These are phyloP conservation scores for Megaceryle maxima DNA, from an alignment of 2,113 vertebrate species.

Conservation along the genomic window DNA sequence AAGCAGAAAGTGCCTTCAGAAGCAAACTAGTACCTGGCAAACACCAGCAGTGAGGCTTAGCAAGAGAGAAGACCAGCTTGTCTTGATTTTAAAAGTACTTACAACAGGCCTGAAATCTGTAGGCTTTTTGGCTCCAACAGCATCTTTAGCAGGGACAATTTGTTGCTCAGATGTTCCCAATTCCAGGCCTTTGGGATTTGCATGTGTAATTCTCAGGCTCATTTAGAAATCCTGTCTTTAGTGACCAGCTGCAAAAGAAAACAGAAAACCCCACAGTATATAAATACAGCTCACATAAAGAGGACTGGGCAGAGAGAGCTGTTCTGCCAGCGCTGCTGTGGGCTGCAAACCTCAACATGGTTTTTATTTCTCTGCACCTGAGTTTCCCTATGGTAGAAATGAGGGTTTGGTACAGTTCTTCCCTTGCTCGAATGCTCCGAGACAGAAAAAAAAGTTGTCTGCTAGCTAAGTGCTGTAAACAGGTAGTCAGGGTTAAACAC, in stretches of 20 bases:
- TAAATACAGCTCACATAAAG: not conserved
- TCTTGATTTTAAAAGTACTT: not conserved
- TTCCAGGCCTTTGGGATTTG: slow-evolving; percentile 29
- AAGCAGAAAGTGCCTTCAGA: not conserved
- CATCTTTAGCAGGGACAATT: slow-evolving; percentile 44
- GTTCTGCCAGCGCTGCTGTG: not conserved
- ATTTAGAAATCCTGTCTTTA: slow-evolving; percentile 22
- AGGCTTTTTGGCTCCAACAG: slow-evolving; percentile 14
- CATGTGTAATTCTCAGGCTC: slow-evolving; percentile 44
- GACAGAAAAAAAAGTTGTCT: not conserved
- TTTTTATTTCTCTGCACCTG: not conserved
- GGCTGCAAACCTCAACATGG: not conserved
- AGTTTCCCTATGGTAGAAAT: not conserved
- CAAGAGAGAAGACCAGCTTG: not conserved
- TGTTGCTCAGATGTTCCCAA: slow-evolving; percentile 52
- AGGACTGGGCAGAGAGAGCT: not conserved
- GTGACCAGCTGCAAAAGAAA: not conserved
- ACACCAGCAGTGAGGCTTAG: not conserved
- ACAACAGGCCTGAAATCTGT: not conserved
- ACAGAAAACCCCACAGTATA: not conserved
- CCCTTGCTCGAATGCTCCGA: not conserved
- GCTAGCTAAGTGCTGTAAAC: not conserved
- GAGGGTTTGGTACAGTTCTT: not conserved
- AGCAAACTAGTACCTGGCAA: not conserved
- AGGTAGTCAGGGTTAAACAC: not conserved